Evolutionary conservation across 2,797 vertebrate species (phyloP).

Genomic region (Knipowitschia caucasica): DNA sequence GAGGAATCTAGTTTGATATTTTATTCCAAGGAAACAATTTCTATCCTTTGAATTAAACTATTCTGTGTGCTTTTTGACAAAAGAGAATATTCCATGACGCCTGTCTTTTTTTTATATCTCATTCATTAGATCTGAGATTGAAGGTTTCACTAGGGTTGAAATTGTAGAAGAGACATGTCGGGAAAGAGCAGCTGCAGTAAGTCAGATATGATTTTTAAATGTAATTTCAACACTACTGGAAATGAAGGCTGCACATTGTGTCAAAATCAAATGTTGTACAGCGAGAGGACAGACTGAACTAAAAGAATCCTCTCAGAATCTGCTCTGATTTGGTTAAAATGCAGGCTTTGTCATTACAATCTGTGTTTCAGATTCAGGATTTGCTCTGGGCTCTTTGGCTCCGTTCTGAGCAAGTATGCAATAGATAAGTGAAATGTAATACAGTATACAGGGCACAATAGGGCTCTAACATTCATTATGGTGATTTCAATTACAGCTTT

Average conservation of each 20-base stretch:
- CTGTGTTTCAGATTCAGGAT: constrained; percentile 30
- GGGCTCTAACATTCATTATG: too few relatives aligned
- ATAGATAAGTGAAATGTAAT: too few relatives aligned
- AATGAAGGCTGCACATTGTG: background rate
- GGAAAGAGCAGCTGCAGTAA: background rate
- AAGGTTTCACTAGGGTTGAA: background rate
- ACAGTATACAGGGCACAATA: too few relatives aligned
- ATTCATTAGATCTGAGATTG: background rate
- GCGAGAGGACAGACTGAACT: constrained; percentile 15
- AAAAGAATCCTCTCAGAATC: constrained; percentile 14
- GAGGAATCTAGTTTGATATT: background rate
- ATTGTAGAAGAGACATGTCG: background rate
- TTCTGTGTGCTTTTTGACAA: background rate
- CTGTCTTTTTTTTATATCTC: background rate
- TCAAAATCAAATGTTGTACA: background rate
- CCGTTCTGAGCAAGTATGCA: too few relatives aligned
- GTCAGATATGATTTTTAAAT: background rate
- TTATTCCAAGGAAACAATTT: background rate
- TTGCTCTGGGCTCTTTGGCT: too few relatives aligned
- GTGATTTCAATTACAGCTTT: too few relatives aligned
- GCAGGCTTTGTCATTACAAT: constrained; percentile 56
- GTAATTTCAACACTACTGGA: background rate
- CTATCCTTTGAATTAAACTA: background rate
- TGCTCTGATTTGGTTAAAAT: constrained; percentile 51
- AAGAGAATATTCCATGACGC: background rate